A percentile compares a stretch with the other conserved stretches of the same genome.
phyloP scores from a whole-genome alignment of 2,888 invertebrate genomes.

The Abscondita cerata region DNA sequence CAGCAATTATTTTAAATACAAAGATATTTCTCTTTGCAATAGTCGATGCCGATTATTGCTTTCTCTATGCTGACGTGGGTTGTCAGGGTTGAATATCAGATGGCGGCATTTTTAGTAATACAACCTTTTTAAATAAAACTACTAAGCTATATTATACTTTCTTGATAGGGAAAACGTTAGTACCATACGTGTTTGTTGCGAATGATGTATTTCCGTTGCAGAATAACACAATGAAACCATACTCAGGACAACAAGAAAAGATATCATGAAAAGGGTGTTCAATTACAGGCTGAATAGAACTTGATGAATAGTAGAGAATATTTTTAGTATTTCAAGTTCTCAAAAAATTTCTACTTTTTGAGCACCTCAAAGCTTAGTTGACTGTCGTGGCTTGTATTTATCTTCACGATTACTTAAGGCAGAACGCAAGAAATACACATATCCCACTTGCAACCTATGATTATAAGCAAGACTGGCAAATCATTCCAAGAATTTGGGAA shows the following conservation, averaged over 20 bases:
- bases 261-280: not conserved
- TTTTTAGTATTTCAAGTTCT: not conserved
- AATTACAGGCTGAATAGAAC: not conserved
- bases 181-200: not conserved
- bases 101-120: not conserved
- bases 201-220: not conserved
- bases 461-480: not conserved
- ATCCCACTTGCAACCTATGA: not conserved
- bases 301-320: not conserved
- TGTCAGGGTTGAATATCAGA: not conserved
- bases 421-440: not conserved
- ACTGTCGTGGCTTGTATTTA: not conserved
- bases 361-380: not conserved
- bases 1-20: not conserved
- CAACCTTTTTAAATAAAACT: not conserved
- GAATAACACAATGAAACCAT: not conserved
- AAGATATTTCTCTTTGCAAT: not conserved
- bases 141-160: not conserved
- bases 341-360: not conserved
- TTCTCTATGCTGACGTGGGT: not conserved
- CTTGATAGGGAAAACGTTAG: not conserved
- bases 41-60: not conserved
- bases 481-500: not conserved
- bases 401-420: not conserved
- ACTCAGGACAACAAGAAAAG: not conserved